A percentile compares a stretch with the other conserved stretches of the same genome.
These are phyloP conservation scores for Electrona antarctica DNA, from an alignment of 2,113 vertebrate genomes.

Conservation along the genomic window DNA sequence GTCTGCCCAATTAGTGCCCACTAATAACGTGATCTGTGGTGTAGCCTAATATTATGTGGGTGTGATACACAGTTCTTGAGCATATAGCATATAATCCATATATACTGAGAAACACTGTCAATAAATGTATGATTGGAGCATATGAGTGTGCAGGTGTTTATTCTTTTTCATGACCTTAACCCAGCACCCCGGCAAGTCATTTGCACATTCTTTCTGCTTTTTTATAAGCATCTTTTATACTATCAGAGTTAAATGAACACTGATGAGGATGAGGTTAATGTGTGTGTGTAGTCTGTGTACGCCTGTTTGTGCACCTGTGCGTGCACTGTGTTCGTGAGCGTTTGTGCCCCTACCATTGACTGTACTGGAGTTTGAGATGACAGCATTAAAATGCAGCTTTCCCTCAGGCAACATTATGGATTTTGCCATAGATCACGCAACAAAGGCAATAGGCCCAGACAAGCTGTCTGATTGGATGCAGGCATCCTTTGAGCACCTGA, in stretches of 20 bases:
- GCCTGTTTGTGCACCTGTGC: neutral
- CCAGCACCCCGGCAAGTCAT: neutral
- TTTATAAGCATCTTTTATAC: neutral
- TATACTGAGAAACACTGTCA: too few species aligned
- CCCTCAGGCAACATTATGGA: constrained; percentile 33
- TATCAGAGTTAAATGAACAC: neutral
- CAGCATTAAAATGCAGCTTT: constrained; percentile 19
- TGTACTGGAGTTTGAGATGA: constrained; percentile 58
- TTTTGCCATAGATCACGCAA: constrained; percentile 37
- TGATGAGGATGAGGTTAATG: constrained; percentile 1
- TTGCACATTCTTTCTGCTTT: too few species aligned
- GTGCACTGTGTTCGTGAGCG: neutral
- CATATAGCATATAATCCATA: too few species aligned
- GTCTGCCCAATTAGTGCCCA: too few species aligned
- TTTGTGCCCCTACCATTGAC: neutral
- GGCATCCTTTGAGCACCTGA: constrained; percentile 4
- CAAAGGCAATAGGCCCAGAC: neutral
- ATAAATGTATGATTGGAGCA: too few species aligned
- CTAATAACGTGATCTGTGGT: too few species aligned
- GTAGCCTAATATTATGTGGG: too few species aligned
- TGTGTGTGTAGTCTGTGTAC: neutral
- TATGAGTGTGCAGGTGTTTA: too few species aligned
- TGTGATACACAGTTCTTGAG: too few species aligned
- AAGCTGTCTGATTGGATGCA: constrained; percentile 14
- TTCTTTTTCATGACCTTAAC: neutral